These are phyloP conservation scores for Pituophis catenifer DNA, from an alignment of 2,113 vertebrate species.

Conservation along the genomic window DNA sequence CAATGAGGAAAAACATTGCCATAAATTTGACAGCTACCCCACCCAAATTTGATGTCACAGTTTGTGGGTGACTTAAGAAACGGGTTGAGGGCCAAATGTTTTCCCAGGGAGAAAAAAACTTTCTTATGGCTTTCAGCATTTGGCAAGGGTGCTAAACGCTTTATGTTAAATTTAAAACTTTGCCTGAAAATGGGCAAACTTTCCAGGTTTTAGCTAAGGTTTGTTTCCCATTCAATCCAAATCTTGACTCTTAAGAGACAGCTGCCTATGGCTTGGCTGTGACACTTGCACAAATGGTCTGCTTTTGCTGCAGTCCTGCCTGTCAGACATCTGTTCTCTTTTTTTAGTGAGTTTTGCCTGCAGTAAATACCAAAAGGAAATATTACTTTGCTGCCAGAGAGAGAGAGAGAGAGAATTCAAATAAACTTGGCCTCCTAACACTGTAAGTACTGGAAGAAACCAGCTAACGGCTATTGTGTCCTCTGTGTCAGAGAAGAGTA, in stretches of 20 bases:
- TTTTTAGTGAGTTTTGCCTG: not conserved
- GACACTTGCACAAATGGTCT: not conserved
- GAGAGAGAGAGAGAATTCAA: not conserved
- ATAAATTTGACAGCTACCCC: not conserved
- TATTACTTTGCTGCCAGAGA: not conserved
- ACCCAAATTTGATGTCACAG: not conserved
- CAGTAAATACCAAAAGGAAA: not conserved
- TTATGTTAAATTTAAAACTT: not conserved
- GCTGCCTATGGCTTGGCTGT: not conserved
- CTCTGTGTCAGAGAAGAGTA: not conserved
- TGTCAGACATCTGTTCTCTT: not conserved
- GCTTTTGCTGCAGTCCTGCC: not conserved
- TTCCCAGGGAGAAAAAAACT: not conserved
- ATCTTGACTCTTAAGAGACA: not conserved
- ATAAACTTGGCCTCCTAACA: not conserved
- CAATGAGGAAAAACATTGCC: not conserved
- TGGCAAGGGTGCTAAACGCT: not conserved
- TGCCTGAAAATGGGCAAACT: not conserved
- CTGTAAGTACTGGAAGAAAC: not conserved
- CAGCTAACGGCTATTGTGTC: not conserved
- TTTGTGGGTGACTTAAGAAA: not conserved
- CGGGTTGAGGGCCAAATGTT: not conserved
- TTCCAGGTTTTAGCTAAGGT: not conserved
- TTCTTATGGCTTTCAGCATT: not conserved
- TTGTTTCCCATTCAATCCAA: not conserved